Evolutionary conservation across 2,888 invertebrate genomes (phyloP), one percentile per base, ranked within the genome.

Genomic region (Sturmia bella): DNA sequence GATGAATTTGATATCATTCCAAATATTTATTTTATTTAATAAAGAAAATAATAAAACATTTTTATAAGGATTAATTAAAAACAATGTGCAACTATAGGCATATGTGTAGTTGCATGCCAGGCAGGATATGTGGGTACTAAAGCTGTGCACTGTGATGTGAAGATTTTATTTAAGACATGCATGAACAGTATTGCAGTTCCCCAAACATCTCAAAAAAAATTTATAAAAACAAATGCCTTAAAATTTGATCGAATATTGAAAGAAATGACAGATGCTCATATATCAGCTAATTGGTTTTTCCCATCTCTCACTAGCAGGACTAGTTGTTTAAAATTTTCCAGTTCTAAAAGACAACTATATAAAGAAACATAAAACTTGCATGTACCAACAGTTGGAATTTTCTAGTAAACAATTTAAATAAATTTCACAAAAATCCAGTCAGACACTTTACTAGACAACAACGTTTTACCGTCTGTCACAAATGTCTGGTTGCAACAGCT

Each of bases 371-470:
- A 37, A 2, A 64, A 69, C 61, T 66, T 56, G 24, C 57, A n/a
- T 66, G 48, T 63, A 45, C 43, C 24, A 66, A 57, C 64, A 39
- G 64, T 57, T 57, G 74, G 37, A n/a, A 74, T 56, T 59, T 50
- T 50, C 21, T n/a, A 76, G 6, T 17, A 74, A 77, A 70, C 24
- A 37, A 76, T 61, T 63, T 63, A 57, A 69, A 69, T 69, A 39
- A 77, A 69, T 17, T 61, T 56, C 17, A 0, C 3, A 39, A 70
- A 70, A 43, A 27, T 64, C 15, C 21, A 59, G 15, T 59, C 45
- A 72, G 78, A 78, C 78, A 72, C 64, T 43, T 41, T 57, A 45
- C 78, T 59, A 78, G 78, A 78, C 72, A 73, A 59, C 56, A 68
- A 21, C 37, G 56, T 43, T 75, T 63, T 70, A 77, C 74, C 43